These are phyloP conservation scores for Harpalus rubripes DNA, from an alignment of 2,888 invertebrate genomes.

Conservation along the genomic window DNA sequence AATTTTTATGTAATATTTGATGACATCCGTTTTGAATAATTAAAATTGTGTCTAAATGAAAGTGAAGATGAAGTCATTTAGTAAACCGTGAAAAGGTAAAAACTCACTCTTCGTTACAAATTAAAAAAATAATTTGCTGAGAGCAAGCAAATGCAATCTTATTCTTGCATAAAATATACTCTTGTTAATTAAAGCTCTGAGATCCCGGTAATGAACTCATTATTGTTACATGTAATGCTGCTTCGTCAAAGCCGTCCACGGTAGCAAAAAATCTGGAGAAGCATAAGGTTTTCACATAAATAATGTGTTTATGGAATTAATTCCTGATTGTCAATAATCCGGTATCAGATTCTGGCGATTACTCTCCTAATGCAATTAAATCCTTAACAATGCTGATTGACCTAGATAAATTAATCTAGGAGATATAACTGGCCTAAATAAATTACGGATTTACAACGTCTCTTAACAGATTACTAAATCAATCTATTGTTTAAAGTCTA, in stretches of 20 bases:
- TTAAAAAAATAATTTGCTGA: constrained; percentile 45
- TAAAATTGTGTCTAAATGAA: constrained; percentile 16
- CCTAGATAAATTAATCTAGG: constrained; percentile 21
- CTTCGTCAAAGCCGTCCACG: background rate
- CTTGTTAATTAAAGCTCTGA: constrained; percentile 31
- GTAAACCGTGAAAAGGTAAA: constrained; percentile 11
- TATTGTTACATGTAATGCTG: background rate
- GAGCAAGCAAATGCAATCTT: constrained; percentile 5
- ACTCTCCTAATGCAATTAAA: constrained; percentile 8
- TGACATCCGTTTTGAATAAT: background rate
- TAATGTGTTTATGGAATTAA: background rate
- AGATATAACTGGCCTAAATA: constrained; percentile 22
- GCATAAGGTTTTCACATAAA: background rate
- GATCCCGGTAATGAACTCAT: constrained; percentile 12
- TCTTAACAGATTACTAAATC: background rate
- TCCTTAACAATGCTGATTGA: constrained; percentile 11
- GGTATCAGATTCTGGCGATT: constrained; percentile 4
- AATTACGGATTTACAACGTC: constrained; percentile 1
- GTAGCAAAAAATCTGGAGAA: background rate
- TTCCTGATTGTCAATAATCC: background rate
- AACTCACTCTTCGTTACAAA: constrained; percentile 28
- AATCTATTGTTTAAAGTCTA: background rate
- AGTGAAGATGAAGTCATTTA: constrained; percentile 10
- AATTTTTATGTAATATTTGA: no score
- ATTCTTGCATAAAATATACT: constrained; percentile 20